Evolutionary conservation across 2,888 invertebrate genomes (phyloP).

Genomic region (Nomada ruficornis): DNA sequence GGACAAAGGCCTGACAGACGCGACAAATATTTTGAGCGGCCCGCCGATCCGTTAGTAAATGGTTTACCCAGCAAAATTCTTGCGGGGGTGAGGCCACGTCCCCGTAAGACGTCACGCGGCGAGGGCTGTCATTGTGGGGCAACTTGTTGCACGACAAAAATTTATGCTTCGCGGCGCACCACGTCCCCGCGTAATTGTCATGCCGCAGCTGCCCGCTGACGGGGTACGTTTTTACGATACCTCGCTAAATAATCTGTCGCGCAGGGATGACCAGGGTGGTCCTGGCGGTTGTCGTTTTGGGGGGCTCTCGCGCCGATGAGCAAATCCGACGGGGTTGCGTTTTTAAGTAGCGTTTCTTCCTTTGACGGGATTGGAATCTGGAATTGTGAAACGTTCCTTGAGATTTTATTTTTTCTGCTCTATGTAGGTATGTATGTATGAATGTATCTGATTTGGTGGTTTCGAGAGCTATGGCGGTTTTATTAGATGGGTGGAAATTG

Average conservation of each 20-base stretch:
- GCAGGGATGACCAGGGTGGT: slow-evolving; percentile 53
- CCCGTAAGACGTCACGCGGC: slow-evolving; percentile 50
- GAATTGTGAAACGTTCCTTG: background rate
- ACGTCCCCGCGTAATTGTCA: slow-evolving; percentile 70
- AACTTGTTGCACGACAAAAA: slow-evolving; percentile 72
- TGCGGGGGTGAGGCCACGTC: slow-evolving; percentile 37
- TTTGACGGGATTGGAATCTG: slow-evolving; percentile 12
- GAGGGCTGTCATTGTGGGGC: slow-evolving; percentile 48
- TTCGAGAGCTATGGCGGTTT: background rate
- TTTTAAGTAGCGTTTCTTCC: slow-evolving; percentile 25
- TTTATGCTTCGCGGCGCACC: slow-evolving; percentile 66
- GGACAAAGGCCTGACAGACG: slow-evolving; percentile 70
- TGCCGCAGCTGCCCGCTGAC: slow-evolving; percentile 73
- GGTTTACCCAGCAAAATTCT: slow-evolving; percentile 77
- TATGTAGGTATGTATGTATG: no score
- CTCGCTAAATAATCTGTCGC: slow-evolving; percentile 62
- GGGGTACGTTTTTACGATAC: slow-evolving; percentile 52
- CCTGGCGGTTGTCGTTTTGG: background rate
- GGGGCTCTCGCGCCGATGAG: slow-evolving; percentile 14
- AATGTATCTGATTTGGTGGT: background rate
- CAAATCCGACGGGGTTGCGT: slow-evolving; percentile 42
- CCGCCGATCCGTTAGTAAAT: slow-evolving; percentile 81
- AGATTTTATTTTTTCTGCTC: background rate
- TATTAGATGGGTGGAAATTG: background rate
- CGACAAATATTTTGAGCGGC: slow-evolving; percentile 83